A percentile compares a stretch with the other conserved stretches of the same genome.
Conservation (phyloP, 2,888 invertebrate genomes). For the Acleris cristana region DNA sequence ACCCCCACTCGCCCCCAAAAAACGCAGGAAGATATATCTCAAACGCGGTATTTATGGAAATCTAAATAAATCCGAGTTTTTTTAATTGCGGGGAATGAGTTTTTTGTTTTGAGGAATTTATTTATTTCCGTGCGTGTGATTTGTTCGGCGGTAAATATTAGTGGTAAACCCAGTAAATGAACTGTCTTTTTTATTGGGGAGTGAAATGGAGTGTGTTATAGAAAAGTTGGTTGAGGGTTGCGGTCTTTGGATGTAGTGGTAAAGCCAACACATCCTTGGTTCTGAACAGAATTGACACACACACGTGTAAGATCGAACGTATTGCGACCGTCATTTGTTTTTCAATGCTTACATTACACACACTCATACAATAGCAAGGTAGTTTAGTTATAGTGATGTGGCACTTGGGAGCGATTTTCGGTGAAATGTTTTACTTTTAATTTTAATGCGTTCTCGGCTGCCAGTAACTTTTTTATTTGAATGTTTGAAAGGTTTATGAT, state of each 20-base stretch:
- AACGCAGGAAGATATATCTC: conserved; percentile 79
- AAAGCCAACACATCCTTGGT: too few species aligned
- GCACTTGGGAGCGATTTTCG: conserved; percentile 34
- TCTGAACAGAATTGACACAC: too few species aligned
- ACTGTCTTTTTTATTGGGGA: conserved; percentile 48
- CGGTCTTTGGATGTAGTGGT: too few species aligned
- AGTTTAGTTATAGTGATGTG: conserved; percentile 11
- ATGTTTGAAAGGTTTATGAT: neutral
- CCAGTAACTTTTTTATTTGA: conserved; percentile 1
- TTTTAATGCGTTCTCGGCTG: conserved; percentile 16
- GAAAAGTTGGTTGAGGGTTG: too few species aligned
- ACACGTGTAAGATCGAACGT: too few species aligned
- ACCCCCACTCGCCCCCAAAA: conserved; percentile 44
- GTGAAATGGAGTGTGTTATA: conserved; percentile 22
- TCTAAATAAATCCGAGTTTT: conserved; percentile 76
- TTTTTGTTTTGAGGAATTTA: conserved; percentile 67
- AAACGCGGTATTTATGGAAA: conserved; percentile 81
- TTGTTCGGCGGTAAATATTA: conserved; percentile 73
- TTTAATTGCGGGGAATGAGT: conserved; percentile 77
- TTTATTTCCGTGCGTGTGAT: conserved; percentile 79
- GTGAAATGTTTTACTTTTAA: conserved; percentile 30
- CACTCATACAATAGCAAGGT: too few species aligned
- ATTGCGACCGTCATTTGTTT: too few species aligned
- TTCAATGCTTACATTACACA: too few species aligned
- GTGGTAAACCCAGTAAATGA: conserved; percentile 63